Base-by-base conservation (phyloP, 2,888 invertebrate species). In the Dioctria linearis region DNA sequence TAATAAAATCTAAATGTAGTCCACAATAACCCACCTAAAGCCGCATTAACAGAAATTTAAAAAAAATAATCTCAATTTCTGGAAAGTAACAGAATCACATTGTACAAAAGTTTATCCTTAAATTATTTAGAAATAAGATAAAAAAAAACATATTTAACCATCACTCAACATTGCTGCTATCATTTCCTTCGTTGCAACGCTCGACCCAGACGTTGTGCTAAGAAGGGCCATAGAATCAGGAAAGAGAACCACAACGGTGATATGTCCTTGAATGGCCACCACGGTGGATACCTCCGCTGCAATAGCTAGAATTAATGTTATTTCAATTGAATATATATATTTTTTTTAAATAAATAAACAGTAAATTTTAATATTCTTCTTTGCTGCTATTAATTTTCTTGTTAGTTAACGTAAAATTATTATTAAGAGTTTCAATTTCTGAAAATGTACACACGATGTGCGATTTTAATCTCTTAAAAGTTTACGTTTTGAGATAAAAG, bases 261-360 rank as follows among this genome's bases (percentile, higher is more conserved):
- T 54, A 93, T 90, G 86, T 92, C 91, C 84, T 90, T 90, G 87
- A 93, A 91, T 79, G 93, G 93, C 92, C 93, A 93, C 86, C 93
- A 92, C 85, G 84, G 83, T 0, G 88, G 88, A 81, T 86, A 85
- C 89, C 90, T 71, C 69, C 87, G 82, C 85, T 83, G 82, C 78
- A 75, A 80, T 67, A 83, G 46, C 75, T 78, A 71, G 1, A 11
- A 83, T 25, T 25, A 25, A 25, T 25, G 25, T 25, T 25, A 25
- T 25, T 25, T 25, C 25, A 25, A 25, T 25, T 25, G 25, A 25
- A 25, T 25, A 25, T 25, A 1, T 0, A 0, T 25, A 1, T 25
- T 25, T 25, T 25, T 25, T 25, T 25, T 25, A 1, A 1, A 25
- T 25, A 25, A 25, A 25, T 25, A 25, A 25, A 25, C 25, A 25